Evolutionary conservation across 2,113 vertebrate genomes (phyloP).

Genomic region (Catharus fuscescens): DNA sequence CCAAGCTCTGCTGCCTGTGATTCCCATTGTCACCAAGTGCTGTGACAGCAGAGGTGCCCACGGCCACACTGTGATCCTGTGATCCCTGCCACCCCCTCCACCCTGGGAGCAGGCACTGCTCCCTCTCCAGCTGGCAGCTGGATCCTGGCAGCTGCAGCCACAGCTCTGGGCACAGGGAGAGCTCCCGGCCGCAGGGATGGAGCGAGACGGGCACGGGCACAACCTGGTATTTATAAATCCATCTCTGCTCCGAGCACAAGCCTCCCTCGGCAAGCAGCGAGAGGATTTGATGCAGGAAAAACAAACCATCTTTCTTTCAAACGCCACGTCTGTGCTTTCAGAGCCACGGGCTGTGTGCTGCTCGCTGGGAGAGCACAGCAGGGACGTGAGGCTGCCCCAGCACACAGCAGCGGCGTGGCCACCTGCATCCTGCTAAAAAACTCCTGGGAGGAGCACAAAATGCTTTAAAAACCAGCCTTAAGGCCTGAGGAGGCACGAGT

Average conservation of each 20-base stretch:
- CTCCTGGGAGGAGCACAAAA: background rate
- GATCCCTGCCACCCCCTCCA: background rate
- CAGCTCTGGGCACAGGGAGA: background rate
- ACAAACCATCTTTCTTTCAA: background rate
- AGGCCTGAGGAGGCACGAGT: background rate
- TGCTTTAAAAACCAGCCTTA: background rate
- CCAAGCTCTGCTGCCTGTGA: rapidly evolving
- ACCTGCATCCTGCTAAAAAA: background rate
- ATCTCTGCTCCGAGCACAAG: background rate
- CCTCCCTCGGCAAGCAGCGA: background rate
- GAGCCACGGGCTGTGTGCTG: background rate
- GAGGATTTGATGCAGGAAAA: background rate
- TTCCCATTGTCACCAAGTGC: background rate
- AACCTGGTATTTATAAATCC: background rate
- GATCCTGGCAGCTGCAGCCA: background rate
- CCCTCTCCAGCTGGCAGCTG: background rate
- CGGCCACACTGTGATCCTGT: background rate
- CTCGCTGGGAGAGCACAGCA: rapidly evolving
- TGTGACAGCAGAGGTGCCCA: background rate
- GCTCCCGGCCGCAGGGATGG: rapidly evolving
- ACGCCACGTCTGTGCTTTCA: background rate
- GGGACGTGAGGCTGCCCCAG: background rate
- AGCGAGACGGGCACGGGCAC: background rate
- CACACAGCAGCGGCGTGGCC: rapidly evolving
- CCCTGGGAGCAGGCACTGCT: background rate